Base-by-base conservation (phyloP, 2,888 invertebrate species). In the Diloba caeruleocephala region DNA sequence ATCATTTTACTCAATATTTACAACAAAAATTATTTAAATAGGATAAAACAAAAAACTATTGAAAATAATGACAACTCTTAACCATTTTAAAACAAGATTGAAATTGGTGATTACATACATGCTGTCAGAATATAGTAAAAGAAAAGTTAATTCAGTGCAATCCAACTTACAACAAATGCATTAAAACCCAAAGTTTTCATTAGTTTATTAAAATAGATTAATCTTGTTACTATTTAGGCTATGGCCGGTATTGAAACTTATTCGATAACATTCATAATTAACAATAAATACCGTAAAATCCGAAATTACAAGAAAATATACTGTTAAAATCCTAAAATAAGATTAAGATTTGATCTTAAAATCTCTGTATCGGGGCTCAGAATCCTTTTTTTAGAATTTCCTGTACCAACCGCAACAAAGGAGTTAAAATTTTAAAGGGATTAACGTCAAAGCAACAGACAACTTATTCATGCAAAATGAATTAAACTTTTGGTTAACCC, bases 401-500 rank as follows among this genome's bases (percentile, higher is more conserved):
- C 66, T 66, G 69, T 62, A 62, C 61, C 64, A 50, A 46, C 66
- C 29, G 56, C 67, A 77, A 84, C 83, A 86, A 85, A 68, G 7
- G 60, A 68, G 75, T 74, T 68, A 71, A 78, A 73, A 76, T 79
- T 79, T 82, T 84, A 79, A 85, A 81, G 69, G 78, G 87, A 85
- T 88, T 85, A 88, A 72, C 70, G 76, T 79, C 78, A 44, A 64
- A 53, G 21, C 55, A 55, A 51, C 55, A 38, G 67, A 68, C 69
- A 71, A 72, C 74, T 80, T 76, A 76, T 76, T 82, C 67, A 51
- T 62, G 57, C 46, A 68, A 59, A 71, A 65, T 58, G 51, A n/a
- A n/a, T n/a, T n/a, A n/a, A n/a, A n/a, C n/a, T 63, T 61, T 64
- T 61, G 60, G 59, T 74, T 73, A 60, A 26, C 7, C 13, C 14